phyloP scores from a whole-genome alignment of 1,140 invertebrate genomes.

The Neodiprion lecontei region DNA sequence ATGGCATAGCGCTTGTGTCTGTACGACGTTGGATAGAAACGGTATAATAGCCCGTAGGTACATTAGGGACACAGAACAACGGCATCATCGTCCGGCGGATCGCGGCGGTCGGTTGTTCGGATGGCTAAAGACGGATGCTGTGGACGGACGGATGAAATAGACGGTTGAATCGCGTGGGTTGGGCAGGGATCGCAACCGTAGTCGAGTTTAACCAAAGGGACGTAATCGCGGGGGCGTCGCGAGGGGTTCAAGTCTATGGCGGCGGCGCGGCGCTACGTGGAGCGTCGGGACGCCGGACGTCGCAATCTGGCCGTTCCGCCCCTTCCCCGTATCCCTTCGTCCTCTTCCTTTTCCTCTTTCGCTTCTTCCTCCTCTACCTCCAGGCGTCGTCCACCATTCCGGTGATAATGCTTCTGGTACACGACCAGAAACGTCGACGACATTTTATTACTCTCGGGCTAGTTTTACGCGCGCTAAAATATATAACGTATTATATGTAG shows the following conservation, averaged over 20 bases:
- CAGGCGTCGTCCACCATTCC: slow-evolving; percentile 44
- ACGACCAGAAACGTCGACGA: slow-evolving; percentile 3
- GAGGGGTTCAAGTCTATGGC: slow-evolving; percentile 31
- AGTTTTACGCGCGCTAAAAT: too few species aligned
- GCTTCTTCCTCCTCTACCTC: slow-evolving; percentile 29
- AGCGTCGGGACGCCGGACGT: slow-evolving; percentile 54
- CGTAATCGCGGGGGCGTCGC: slow-evolving; percentile 54
- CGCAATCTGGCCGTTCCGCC: slow-evolving; percentile 53
- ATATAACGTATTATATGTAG: too few species aligned
- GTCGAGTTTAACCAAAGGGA: slow-evolving; percentile 35
- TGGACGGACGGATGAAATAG: not conserved
- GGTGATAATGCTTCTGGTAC: slow-evolving; percentile 46
- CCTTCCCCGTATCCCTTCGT: slow-evolving; percentile 20
- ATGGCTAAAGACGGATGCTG: not conserved
- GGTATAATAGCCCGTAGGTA: not conserved
- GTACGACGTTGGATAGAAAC: not conserved
- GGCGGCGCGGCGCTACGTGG: slow-evolving; percentile 27
- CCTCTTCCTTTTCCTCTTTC: slow-evolving; percentile 27
- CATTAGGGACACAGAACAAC: slow-evolving; percentile 7
- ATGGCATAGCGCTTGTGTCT: not conserved
- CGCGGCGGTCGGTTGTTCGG: not conserved
- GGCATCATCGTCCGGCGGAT: not conserved
- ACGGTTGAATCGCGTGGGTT: slow-evolving; percentile 4
- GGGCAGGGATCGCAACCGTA: not conserved
- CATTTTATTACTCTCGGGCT: not conserved